These are phyloP conservation scores for Aurelia coerulea DNA, from an alignment of 30 jellyfish, hydroid and myxozoan genomes.

Conservation along the genomic window DNA sequence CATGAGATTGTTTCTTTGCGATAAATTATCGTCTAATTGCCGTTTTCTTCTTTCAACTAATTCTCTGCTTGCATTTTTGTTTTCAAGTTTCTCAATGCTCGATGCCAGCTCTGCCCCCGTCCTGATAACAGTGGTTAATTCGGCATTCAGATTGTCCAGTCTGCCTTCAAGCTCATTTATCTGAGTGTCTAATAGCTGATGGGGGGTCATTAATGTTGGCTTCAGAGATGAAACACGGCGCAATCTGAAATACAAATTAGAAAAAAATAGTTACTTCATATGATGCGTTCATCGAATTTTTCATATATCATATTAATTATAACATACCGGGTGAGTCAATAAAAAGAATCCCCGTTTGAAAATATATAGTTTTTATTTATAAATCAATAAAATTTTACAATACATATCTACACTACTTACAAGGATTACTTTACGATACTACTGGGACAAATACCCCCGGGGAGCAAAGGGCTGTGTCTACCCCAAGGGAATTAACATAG, in stretches of 20 bases:
- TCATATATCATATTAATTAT: no score
- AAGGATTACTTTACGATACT: no score
- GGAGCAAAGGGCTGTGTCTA: no score
- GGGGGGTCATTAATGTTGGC: slow-evolving; percentile 79
- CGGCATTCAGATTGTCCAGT: slow-evolving; percentile 82
- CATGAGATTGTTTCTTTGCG: slow-evolving; percentile 73
- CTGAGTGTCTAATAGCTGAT: slow-evolving; percentile 78
- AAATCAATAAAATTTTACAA: no score
- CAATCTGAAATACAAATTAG: slow-evolving; percentile 29
- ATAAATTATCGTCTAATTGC: slow-evolving; percentile 63
- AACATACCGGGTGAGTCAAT: no score
- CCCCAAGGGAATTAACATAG: no score
- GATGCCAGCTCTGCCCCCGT: slow-evolving; percentile 76
- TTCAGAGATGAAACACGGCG: slow-evolving; percentile 70
- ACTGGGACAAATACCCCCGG: no score
- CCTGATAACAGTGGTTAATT: slow-evolving; percentile 70
- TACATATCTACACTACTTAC: no score
- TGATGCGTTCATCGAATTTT: no score
- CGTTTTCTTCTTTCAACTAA: slow-evolving; percentile 66
- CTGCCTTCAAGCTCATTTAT: slow-evolving; percentile 79
- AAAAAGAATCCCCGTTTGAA: no score
- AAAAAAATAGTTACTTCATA: background rate
- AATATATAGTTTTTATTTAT: no score
- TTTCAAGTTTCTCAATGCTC: slow-evolving; percentile 75
- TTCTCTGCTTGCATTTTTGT: slow-evolving; percentile 67